Evolutionary conservation across 2,113 vertebrate genomes (phyloP), one percentile per base, ranked within the genome.

Genomic region (Corapipo altera): DNA sequence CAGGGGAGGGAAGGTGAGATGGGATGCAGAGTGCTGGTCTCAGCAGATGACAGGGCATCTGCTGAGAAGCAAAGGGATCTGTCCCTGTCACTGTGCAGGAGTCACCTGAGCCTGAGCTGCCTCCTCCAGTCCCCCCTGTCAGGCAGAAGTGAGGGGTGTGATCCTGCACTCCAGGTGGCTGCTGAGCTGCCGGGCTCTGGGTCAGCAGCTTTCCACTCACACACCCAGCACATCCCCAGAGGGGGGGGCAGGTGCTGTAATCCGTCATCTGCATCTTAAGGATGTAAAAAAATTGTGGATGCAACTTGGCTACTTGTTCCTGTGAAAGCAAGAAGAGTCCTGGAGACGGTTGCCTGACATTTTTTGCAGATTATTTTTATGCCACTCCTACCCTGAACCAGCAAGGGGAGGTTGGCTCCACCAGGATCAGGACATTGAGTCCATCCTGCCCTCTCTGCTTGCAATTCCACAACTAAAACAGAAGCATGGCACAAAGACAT

Each of bases 401-500:
- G 43, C 2, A 2, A 77, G 24, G 43, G 65, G 44, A 80, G 11
- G 46, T 26, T 81, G 30, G 69, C 46, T 65, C 35, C 51, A 54
- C 14, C 0, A 0, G n/a, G 58, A 72, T n/a, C 30, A 44, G 66
- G 35, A 19, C 39, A 46, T 21, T 51, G 33, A 41, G 19, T 44
- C 65, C 3, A 1, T n/a, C 67, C 83, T 20, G 43, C 3, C 2
- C 69, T 54, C 26, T 26, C 58, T 55, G 64, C 54, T 57, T 89
- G 35, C 2, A 0, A 51, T 62, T 59, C 80, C 57, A 18, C 5
- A 5, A 20, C 72, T 91, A 30, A 91, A 69, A 76, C 17, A 4
- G 2, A 37, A 85, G 26, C 59, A 46, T 0, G 5, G 70, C 86
- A 77, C 28, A 52, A 83, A 64, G 43, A 85, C 27, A 72, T 12